Evolutionary conservation across 2,797 vertebrate species (phyloP), one percentile per base, ranked within the genome.

Genomic region (Zonotrichia albicollis): DNA sequence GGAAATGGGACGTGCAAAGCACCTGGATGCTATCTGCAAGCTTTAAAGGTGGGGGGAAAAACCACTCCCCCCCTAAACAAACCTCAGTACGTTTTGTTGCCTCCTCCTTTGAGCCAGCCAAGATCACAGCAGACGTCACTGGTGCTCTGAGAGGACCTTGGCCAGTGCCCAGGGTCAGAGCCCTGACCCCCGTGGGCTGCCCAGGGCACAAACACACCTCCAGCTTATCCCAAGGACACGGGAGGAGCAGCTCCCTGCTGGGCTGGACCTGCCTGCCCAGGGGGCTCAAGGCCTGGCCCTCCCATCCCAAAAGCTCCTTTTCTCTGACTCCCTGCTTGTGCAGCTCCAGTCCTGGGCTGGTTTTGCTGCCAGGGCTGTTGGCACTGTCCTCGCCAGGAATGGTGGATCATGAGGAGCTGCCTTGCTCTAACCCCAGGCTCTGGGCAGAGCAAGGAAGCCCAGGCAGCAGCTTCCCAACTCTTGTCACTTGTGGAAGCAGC

Each of bases 401-500:
- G 36, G 36, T 36, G 36, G 36, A 40, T 30, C 40, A 2, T 1
- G 1, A 9, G 1, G 20, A 5, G 36, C 50, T 60, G 74, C 50
- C 38, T 25, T 8, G 18, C 40, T 65, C 27, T 21, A n/a, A 68
- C 62, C 13, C 10, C 50, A 54, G 15, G 51, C 40, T 76, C 27
- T 0, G 5, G 48, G 57, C 7, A 62, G 16, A 60, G 36, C 11
- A 62, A 60, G 43, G 14, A 61, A 53, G 23, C 43, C 61, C 30
- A 32, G 40, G 40, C 0, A 0, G 36, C 30, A 2, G 8, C 43
- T 50, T 61, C 54, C 46, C 2, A 4, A n/a, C 40, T 79, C 67
- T 2, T 7, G 40, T 34, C 22, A 29, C 26, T 55, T 70, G 8
- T 6, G 40, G 36, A 17, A 2, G 3, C 53, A 62, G 45, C 29